Evolutionary conservation across 2,888 invertebrate genomes (phyloP), one percentile per base, ranked within the genome.

Genomic region (Iselma pallidipennis): DNA sequence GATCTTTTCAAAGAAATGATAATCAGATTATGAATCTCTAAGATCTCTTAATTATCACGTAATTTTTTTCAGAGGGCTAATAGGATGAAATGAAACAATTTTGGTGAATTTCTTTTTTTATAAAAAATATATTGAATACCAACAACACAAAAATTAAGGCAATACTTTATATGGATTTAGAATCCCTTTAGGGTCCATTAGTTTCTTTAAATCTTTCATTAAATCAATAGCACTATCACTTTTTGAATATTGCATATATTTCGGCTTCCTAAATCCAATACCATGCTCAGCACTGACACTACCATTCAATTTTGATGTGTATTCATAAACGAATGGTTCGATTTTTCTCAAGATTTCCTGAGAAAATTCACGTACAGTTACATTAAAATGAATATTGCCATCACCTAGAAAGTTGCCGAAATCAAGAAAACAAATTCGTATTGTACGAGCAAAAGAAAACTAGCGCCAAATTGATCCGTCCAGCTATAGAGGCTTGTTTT

Each of bases 231-330:
- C 91, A 16, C 88, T 85, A 16, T 83, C 71, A 55, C 89, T 87
- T 82, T 96, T 95, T 56, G 94, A 93, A 80, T 90, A 92, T 69
- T 89, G 88, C 56, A 97, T 86, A 81, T 89, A 95, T 71, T 92
- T 86, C 1, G 89, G 87, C 78, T 96, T 96, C 62, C 91, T 88
- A 76, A 95, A 93, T 0, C 98, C 99, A 31, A 99, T 89, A 0
- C 99, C 99, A 80, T 99, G 99, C 81, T 99, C 99, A 0, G 98
- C 98, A 78, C 97, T 97, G 1, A 94, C 85, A 72, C 98, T 98
- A 1, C 98, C 98, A 25, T 86, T 87, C 45, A 91, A 80, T 68
- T 89, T 85, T 0, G 91, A 85, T 0, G 94, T 91, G 83, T 92
- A 94, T 80, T 98, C 94, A 79, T 92, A 99, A 16, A 99, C 87